Evolutionary conservation across 2,797 vertebrate genomes (phyloP), one percentile per base, ranked within the genome.

Genomic region (Tokudaia tokunoshimensis): DNA sequence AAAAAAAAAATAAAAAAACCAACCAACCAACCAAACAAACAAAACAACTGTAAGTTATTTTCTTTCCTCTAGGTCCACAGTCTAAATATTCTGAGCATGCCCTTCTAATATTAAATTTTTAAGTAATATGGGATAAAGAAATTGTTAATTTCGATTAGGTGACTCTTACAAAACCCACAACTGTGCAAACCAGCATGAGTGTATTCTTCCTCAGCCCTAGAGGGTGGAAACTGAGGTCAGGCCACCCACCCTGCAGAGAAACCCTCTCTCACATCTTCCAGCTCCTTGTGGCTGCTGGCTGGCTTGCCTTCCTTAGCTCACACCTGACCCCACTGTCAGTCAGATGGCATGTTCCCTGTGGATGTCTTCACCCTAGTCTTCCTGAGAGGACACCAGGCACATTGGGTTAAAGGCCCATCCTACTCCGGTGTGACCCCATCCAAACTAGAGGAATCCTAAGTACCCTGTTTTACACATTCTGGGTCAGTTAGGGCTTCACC

Each of bases 111-210:
- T n/a, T 41, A 75, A 20, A 81, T 63, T 79, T 84, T 90, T 29
- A 59, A 90, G 79, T 55, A 70, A 94, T 83, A 86, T 92, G 15
- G 93, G 89, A 72, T 83, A 75, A 86, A 89, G 13, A 59, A 41
- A 87, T 75, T 29, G 37, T 90, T 92, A 3, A 41, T 74, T 85
- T 94, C 34, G 47, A 34, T 52, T 31, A n/a, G n/a, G 15, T 7
- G 59, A 31, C 63, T 55, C 72, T 67, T 44, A 81, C 41, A 61
- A 59, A 76, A 50, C 3, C 11, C 55, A 34, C 57, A 4, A n/a
- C 57, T 7, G 29, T 14, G 29, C 24, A 44, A 76, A 26, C 24
- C 29, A 47, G 70, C 52, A 24, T 17, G 57, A 61, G 2, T 78
- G 15, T 22, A 10, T 44, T 37, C 3, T 84, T 17, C 37, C 9